Evolutionary conservation across 1,140 invertebrate species (phyloP), one percentile per base, ranked within the genome.

Genomic region (Oryzaephilus surinamensis): DNA sequence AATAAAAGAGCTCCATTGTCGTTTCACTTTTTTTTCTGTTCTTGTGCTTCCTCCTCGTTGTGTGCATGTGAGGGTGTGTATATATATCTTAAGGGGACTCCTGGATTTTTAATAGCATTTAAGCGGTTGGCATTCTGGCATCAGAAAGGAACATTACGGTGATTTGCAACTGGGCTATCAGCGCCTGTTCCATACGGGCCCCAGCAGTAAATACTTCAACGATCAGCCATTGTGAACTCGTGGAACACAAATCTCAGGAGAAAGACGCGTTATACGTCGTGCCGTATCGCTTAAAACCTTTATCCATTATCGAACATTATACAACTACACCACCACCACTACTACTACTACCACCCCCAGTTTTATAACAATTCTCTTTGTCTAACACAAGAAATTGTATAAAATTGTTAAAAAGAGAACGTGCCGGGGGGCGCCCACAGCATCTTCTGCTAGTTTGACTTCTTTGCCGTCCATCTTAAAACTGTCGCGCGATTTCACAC

Each of bases 81-180:
- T n/a, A n/a, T n/a, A n/a, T n/a, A n/a, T n/a, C n/a, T 24, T n/a
- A 11, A n/a, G 23, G 23, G 23, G 23, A n/a, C n/a, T n/a, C n/a
- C n/a, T n/a, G 40, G 27, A 24, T 46, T 46, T 41, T 41, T 40
- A 21, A 29, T 23, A 32, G 45, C 45, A 43, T 41, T 41, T 44
- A 43, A 35, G 32, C 45, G 28, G 29, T 32, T 23, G 30, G 19
- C 26, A 20, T 43, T 23, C 20, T 18, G 33, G 45, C 35, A 42
- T 43, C 36, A 38, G 32, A 50, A 51, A 49, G 40, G 51, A 52
- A 55, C 51, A 55, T 55, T 55, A 53, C 51, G 44, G 51, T 55
- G 53, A 55, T 55, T 55, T 55, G 53, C 53, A 53, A 55, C 51
- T 55, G 41, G 47, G 49, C 52, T 55, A 55, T 55, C 53, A 49